Evolutionary conservation across 2,888 invertebrate genomes (phyloP), one percentile per base, ranked within the genome.

Genomic region (Sympetrum striolatum): DNA sequence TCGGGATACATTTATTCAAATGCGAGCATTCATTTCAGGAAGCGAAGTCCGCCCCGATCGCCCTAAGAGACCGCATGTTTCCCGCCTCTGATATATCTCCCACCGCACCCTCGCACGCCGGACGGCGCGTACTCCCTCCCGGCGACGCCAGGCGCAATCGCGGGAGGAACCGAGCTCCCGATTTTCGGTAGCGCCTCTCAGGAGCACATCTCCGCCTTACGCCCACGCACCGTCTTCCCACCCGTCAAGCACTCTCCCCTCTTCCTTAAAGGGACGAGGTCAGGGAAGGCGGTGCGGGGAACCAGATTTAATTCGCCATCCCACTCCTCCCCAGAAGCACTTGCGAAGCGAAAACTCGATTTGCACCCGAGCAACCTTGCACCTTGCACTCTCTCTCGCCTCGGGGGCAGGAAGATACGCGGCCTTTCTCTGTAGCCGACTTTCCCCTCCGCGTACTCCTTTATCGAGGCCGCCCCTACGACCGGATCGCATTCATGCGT

Each of bases 241-340:
- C 58, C 60, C 37, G 37, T 60, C 31, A 60, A 60, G 37, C 86
- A n/a, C 86, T 6, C 31, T 31, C 73, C 64, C 73, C 15, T 60
- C 64, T 12, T 82, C 60, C 86, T 86, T 86, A 22, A 86, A 86
- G 86, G 86, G 86, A 60, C n/a, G 86, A 86, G 86, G 60, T 60
- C 25, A 10, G 82, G 82, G 31, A 58, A 39, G 48, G 48, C 25
- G 22, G 22, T 53, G 58, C 18, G 82, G 37, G 53, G 86, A 60
- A 86, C 86, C 86, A 86, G 86, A 86, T 86, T 86, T 60, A 37
- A 60, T 86, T 73, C 73, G 3, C 73, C 25, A 25, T 25, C 73
- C 53, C n/a, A n/a, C n/a, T n/a, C n/a, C n/a, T n/a, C n/a, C 86
- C 58, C 86, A 37, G 82, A 3, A 15, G 35, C 39, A 39, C 80